phyloP scores from a whole-genome alignment of 2,888 invertebrate genomes.

The Catocala sponsa region DNA sequence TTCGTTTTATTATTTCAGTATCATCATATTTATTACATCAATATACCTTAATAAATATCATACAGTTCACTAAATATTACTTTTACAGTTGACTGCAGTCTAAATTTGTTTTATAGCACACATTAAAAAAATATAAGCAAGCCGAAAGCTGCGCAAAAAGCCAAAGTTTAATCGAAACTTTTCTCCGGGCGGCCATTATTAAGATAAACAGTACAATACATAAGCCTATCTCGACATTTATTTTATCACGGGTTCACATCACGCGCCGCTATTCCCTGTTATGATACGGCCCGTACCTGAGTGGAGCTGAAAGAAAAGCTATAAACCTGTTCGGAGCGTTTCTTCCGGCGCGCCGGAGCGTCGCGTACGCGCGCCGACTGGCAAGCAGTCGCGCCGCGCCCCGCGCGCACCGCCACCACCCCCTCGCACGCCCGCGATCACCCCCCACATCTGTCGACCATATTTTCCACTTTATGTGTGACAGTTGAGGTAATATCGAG shows the following conservation, averaged over 20 bases:
- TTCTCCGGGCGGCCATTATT: slow-evolving; percentile 86
- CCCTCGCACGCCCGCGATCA: slow-evolving; percentile 52
- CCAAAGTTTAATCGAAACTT: slow-evolving; percentile 85
- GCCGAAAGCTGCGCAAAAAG: slow-evolving; percentile 64
- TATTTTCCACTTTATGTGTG: slow-evolving; percentile 89
- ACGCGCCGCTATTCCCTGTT: slow-evolving; percentile 88
- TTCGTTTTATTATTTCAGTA: too few relatives aligned
- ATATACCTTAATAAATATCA: too few relatives aligned
- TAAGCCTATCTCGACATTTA: slow-evolving; percentile 89
- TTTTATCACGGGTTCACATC: slow-evolving; percentile 88
- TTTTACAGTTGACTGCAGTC: slow-evolving; percentile 6
- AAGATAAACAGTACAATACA: slow-evolving; percentile 89
- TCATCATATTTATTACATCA: too few relatives aligned
- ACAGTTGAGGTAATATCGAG: slow-evolving; percentile 89
- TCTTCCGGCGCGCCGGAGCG: slow-evolving; percentile 85
- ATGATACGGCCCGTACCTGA: slow-evolving; percentile 88
- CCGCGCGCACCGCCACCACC: slow-evolving; percentile 50
- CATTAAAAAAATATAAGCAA: slow-evolving; percentile 54
- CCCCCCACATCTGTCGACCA: slow-evolving; percentile 87
- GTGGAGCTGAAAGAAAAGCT: slow-evolving; percentile 88
- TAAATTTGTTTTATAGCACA: slow-evolving; percentile 40
- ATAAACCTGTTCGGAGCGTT: slow-evolving; percentile 87
- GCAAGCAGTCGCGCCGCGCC: slow-evolving; percentile 67
- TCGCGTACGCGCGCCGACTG: slow-evolving; percentile 85
- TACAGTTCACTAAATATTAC: not conserved